These are phyloP conservation scores for Melanotaenia duboulayi DNA, from an alignment of 2,113 vertebrate genomes.

Conservation along the genomic window DNA sequence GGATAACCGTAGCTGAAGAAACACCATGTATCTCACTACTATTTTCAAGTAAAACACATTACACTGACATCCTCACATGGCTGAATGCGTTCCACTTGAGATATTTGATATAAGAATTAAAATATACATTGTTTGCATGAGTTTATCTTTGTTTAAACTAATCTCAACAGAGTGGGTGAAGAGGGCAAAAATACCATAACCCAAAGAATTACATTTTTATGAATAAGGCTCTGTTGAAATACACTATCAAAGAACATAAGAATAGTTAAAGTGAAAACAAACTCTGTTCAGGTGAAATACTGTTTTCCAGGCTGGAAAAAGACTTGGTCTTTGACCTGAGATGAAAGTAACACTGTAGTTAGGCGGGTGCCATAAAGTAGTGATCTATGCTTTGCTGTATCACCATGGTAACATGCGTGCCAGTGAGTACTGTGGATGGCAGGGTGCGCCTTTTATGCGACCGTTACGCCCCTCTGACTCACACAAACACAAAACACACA, in stretches of 20 bases:
- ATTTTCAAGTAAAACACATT: background rate
- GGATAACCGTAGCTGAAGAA: too few species aligned
- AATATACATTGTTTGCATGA: background rate
- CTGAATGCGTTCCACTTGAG: background rate
- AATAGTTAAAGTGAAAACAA: background rate
- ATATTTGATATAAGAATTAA: background rate
- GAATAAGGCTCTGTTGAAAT: background rate
- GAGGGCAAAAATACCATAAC: background rate
- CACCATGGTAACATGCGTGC: slow-evolving; percentile 67
- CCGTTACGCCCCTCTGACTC: slow-evolving; percentile 74
- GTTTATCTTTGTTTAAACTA: background rate
- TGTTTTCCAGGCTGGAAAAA: slow-evolving; percentile 16
- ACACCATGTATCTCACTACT: too few species aligned
- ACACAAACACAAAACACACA: slow-evolving; percentile 61
- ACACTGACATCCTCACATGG: background rate
- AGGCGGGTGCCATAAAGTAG: slow-evolving; percentile 60
- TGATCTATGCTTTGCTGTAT: slow-evolving; percentile 66
- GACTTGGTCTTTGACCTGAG: slow-evolving; percentile 55
- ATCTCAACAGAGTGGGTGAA: background rate
- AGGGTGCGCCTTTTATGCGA: slow-evolving; percentile 69
- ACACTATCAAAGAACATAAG: background rate
- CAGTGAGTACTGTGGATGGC: slow-evolving; percentile 63
- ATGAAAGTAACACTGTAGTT: slow-evolving; percentile 34
- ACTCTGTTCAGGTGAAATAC: background rate
- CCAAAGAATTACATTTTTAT: background rate